A percentile compares a stretch with the other conserved stretches of the same genome.
Conservation (phyloP, 2,888 invertebrate genomes). For the Tyria jacobaeae region DNA sequence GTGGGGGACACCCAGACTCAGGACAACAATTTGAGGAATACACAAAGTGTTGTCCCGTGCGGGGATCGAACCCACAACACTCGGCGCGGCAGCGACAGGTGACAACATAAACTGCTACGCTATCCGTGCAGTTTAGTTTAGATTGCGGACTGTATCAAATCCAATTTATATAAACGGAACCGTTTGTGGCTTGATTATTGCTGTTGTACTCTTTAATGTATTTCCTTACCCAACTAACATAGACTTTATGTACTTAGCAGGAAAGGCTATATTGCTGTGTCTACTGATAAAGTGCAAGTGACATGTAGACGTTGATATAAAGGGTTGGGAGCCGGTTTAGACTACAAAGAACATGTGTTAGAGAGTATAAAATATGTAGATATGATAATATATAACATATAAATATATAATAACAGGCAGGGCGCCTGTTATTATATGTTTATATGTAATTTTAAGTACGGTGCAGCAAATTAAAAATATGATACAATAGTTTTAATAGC, state of each 20-base stretch:
- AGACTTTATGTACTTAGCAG: conserved; percentile 13
- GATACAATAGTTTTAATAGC: no score
- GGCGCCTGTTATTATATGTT: not conserved
- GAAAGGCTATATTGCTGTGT: conserved; percentile 20
- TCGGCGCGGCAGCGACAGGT: no score
- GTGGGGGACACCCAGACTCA: no score
- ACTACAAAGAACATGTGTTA: conserved; percentile 23
- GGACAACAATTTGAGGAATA: no score
- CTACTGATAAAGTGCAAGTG: conserved; percentile 19
- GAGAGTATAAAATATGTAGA: conserved; percentile 18
- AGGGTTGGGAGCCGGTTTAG: conserved; percentile 27
- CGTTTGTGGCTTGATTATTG: conserved; percentile 46
- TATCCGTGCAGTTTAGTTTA: no score
- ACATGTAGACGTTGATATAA: conserved; percentile 27
- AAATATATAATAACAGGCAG: not conserved
- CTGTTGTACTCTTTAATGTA: conserved; percentile 36
- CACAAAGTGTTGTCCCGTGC: no score
- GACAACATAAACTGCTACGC: no score
- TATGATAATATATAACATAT: no score
- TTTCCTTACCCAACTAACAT: not conserved
- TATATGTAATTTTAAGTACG: no score
- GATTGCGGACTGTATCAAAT: conserved; percentile 23
- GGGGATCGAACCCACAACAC: no score
- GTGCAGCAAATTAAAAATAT: no score
- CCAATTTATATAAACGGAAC: conserved; percentile 33